Evolutionary conservation across 1,140 invertebrate genomes (phyloP), one percentile per base, ranked within the genome.

Genomic region (Acyrthosiphon pisum): DNA sequence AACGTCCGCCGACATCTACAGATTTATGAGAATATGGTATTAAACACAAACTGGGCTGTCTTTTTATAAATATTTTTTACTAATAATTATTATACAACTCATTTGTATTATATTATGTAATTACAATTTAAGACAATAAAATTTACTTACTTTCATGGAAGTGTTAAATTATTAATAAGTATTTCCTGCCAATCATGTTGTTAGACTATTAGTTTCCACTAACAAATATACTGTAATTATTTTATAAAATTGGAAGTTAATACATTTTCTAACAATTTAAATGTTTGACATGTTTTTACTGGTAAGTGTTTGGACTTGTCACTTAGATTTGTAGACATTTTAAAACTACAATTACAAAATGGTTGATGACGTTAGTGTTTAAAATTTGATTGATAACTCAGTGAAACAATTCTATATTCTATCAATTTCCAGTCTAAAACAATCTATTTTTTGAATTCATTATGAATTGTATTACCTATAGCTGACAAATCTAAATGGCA

Each of bases 21-120:
- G 91, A 92, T 84, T 92, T 92, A 81, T 92, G 37, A 92, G n/a
- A 56, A 91, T 88, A 50, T 20, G n/a, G 48, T 56, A 37, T 56
- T 90, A 53, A 41, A 37, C 44, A 1, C 37, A 53, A 35, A 26
- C 48, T n/a, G 20, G 22, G 41, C 44, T 20, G 48, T 53, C 2
- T 90, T 90, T 90, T 90, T 90, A 53, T 89, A 89, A 87, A 48
- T 88, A n/a, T 88, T 50, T 90, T 90, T 90, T 90, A 53, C 35
- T 41, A 37, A 41, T 76, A 76, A 76, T 76, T 76, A 76, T 90
- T 90, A 41, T 37, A 89, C n/a, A 30, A 86, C 48, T 56, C n/a
- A 37, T 89, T 41, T 89, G n/a, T 89, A 56, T 89, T 56, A 37
- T 90, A 90, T 88, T 23, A 50, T 53, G 87, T 88, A 53, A 88